Conservation (phyloP, 23 tunicate species). For the Ciona savignyi region DNA sequence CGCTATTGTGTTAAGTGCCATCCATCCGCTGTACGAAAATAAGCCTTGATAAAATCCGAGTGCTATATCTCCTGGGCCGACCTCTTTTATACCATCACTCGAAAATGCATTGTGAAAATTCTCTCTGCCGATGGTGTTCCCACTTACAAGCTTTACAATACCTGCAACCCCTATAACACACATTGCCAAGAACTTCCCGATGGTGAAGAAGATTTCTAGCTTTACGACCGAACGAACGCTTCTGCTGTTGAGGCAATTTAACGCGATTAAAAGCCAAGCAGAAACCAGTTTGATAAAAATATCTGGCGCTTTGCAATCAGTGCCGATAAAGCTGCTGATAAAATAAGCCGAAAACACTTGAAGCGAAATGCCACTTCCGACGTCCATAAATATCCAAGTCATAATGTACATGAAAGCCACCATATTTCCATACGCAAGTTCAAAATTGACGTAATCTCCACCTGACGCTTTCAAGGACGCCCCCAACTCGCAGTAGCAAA, state of each 20-base stretch:
- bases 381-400: not conserved
- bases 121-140: constrained; percentile 25
- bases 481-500: too few species aligned
- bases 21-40: constrained; percentile 80
- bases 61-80: constrained; percentile 43
- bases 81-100: constrained; percentile 18
- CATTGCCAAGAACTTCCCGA: constrained; percentile 64
- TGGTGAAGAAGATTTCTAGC: constrained; percentile 30
- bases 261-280: too few species aligned
- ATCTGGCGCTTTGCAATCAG: not conserved
- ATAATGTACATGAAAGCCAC: constrained; percentile 18
- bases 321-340: not conserved
- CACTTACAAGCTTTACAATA: constrained; percentile 20
- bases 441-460: constrained; percentile 28
- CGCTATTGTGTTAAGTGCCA: constrained; percentile 32
- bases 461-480: constrained; percentile 43
- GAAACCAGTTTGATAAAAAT: not conserved
- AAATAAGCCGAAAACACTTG: not conserved
- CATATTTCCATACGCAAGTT: constrained; percentile 41
- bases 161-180: constrained; percentile 52
- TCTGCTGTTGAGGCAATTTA: constrained; percentile 20
- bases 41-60: constrained; percentile 70
- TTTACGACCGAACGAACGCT: constrained; percentile 53
- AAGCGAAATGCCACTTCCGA: not conserved
- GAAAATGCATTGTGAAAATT: constrained; percentile 47